phyloP scores from a whole-genome alignment of 2,888 invertebrate genomes.

The Agrypnus murinus region DNA sequence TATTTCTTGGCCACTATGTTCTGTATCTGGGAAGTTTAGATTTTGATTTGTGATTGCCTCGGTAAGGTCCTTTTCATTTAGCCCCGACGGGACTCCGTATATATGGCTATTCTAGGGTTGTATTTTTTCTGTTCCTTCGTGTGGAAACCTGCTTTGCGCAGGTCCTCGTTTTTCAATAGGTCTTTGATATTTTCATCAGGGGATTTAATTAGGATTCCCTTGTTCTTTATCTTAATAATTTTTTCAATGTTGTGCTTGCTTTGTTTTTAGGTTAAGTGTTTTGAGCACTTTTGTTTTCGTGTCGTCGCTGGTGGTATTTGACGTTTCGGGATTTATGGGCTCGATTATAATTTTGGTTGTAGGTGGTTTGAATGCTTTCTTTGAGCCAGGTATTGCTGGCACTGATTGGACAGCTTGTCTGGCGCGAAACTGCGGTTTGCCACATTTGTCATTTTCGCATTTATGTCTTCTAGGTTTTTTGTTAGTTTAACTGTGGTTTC shows the following conservation, averaged over 20 bases:
- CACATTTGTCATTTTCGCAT: too few relatives aligned
- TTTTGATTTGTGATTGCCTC: neutral
- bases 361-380: too few relatives aligned
- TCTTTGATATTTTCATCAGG: neutral
- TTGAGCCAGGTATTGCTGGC: too few relatives aligned
- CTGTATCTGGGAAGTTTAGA: neutral
- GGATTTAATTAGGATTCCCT: neutral
- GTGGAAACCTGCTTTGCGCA: neutral
- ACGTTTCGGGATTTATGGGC: too few relatives aligned
- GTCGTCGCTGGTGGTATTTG: neutral
- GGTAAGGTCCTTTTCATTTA: too few relatives aligned
- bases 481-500: too few relatives aligned
- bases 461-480: too few relatives aligned
- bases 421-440: too few relatives aligned
- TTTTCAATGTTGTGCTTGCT: neutral
- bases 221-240: neutral
- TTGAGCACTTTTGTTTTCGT: neutral
- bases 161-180: neutral
- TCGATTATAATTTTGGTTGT: too few relatives aligned
- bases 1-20: neutral
- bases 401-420: too few relatives aligned
- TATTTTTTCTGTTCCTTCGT: too few relatives aligned
- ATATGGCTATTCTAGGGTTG: too few relatives aligned
- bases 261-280: neutral
- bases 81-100: neutral